Percentiles rank a stretch among this genome's conserved stretches.
Evolutionary conservation across 35 echinoderm and acorn worm species (phyloP).

Genomic region (Apostichopus californicus): DNA sequence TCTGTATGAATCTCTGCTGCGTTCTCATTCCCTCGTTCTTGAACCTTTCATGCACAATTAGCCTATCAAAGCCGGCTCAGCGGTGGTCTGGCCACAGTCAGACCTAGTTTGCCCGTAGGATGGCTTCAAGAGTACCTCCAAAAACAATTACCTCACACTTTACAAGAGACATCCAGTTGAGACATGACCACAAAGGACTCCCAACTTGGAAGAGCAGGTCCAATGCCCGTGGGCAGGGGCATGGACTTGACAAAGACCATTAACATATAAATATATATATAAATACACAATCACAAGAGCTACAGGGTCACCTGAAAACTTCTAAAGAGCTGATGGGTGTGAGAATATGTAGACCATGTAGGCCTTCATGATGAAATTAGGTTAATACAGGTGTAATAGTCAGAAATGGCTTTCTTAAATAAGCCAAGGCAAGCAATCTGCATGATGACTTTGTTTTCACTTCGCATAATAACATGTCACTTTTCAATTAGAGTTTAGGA

Average conservation of each 20-base stretch:
- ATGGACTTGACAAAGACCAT: conserved; percentile 1
- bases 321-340: neutral
- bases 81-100: conserved; percentile 23
- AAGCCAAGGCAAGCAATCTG: neutral
- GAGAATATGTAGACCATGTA: neutral
- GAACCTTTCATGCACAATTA: conserved; percentile 48
- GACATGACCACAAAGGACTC: conserved; percentile 12
- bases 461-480: conserved; percentile 36
- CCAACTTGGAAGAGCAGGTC: neutral
- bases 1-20: neutral
- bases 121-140: neutral
- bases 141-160: conserved; percentile 54
- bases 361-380: neutral
- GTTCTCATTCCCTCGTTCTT: neutral
- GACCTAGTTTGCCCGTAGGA: neutral
- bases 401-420: neutral
- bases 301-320: too few species aligned
- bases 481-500: neutral
- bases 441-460: conserved; percentile 3
- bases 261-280: neutral
- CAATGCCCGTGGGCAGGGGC: neutral
- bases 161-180: conserved; percentile 1
- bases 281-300: too few species aligned
- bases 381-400: conserved; percentile 22
- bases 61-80: conserved; percentile 36